These are phyloP conservation scores for Alethe diademata DNA, from an alignment of 2,113 vertebrate species.

Conservation along the genomic window DNA sequence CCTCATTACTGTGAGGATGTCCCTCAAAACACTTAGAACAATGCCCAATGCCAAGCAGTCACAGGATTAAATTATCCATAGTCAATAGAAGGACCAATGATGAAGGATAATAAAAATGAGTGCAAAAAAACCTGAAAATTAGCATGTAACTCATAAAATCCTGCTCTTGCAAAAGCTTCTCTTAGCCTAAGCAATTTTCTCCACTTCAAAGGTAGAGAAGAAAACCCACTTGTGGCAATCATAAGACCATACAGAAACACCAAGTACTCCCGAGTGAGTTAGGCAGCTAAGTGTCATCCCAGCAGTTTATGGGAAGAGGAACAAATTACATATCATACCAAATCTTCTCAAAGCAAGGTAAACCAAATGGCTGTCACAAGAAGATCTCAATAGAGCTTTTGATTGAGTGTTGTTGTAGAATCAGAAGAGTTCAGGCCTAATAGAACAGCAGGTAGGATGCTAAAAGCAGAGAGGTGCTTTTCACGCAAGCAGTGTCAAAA, in stretches of 20 bases:
- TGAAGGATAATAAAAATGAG: not conserved
- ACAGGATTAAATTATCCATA: not conserved
- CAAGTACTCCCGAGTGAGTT: not conserved
- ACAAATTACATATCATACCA: not conserved
- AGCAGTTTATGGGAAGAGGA: not conserved
- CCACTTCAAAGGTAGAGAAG: not conserved
- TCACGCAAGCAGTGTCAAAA: accelerated
- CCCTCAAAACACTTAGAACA: not conserved
- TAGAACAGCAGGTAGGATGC: not conserved
- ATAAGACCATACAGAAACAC: not conserved
- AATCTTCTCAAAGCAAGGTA: not conserved
- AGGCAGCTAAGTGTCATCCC: not conserved
- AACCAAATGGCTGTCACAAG: not conserved
- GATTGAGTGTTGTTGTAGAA: not conserved
- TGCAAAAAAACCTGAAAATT: not conserved
- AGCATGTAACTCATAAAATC: not conserved
- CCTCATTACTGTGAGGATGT: not conserved
- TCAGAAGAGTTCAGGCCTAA: not conserved
- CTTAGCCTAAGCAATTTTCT: not conserved
- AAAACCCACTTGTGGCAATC: not conserved
- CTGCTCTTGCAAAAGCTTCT: not conserved
- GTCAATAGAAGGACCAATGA: not conserved
- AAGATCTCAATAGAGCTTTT: not conserved
- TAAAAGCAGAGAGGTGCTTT: not conserved
- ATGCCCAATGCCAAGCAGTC: not conserved